Base-by-base conservation (phyloP, 1,140 invertebrate genomes). In the Leptopilina clavipes region DNA sequence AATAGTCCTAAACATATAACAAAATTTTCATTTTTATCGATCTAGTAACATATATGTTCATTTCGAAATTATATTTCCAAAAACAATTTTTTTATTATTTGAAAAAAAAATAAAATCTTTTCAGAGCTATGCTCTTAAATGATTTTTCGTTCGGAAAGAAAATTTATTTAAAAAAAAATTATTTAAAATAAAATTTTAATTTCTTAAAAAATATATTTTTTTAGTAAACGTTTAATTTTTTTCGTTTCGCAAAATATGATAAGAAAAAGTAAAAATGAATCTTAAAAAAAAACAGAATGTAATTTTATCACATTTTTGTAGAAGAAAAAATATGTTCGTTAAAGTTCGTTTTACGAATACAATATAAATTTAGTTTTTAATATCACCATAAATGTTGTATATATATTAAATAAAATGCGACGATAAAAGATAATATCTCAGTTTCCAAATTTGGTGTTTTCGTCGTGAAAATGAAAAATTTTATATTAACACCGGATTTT, bases 271-370 rank as follows among this genome's bases (percentile, higher is more conserved):
- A 31, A 25, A 25, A 65, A 31, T 37, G 25, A 3, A 37, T 65
- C 14, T 65, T 54, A 10, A 18, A 31, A 65, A 65, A 37, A 17
- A 17, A 25, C 59, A 65, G 25, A 65, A 65, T 65, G 25, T n/a
- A 25, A 25, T 37, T 65, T 31, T 65, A 65, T 65, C 59, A 65
- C 59, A 65, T 65, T 65, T 31, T 37, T 31, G 59, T 65, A 65
- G 14, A 31, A 7, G 14, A 31, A 65, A 37, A 31, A 31, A 31
- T 65, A 6, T 65, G 11, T 65, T 65, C 25, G 11, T 65, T 31
- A 10, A 65, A 65, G 5, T 65, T 65, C 19, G 22, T 65, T 65
- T 37, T 6, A 65, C 59, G 25, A 40, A 65, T 25, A 59, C 56
- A 59, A 59, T 31, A 65, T 65, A 65, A 65, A 65, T 31, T 31